Evolutionary conservation across 2,888 invertebrate species (phyloP), one percentile per base, ranked within the genome.

Genomic region (Coelogynopora nodosa): DNA sequence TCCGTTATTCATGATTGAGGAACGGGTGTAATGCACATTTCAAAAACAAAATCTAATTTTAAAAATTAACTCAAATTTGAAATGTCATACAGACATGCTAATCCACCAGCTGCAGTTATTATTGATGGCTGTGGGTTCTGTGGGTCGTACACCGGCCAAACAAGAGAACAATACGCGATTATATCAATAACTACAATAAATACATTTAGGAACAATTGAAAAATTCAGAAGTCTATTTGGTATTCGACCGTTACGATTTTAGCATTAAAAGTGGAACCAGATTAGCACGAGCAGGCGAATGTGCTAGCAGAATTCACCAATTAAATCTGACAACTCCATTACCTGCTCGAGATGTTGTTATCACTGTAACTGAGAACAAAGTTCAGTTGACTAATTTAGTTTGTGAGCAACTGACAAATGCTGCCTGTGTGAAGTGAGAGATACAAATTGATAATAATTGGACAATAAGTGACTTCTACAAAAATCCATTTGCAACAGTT

Each of bases 301-400:
- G 83, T 80, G 80, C 85, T 18, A 31, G 30, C 27, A 0, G n/a
- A 18, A 13, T 26, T 30, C 87, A 88, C 31, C 67, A 67, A 67
- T 31, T 87, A 23, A 31, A n/a, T 2, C 30, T 86, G n/a, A 31
- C 13, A 10, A 87, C 81, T 18, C 88, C 88, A n/a, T 49, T 88
- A 29, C 87, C 87, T 27, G 27, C 88, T 5, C 88, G 88, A 30
- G 74, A 87, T 67, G 81, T 87, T 13, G 85, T 86, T 13, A 86
- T 88, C 26, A 87, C 86, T 30, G 87, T 88, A 18, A 87, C 88
- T 0, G 84, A 84, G 49, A 88, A 88, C 31, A 88, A 87, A 81
- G 31, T 67, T 0, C 88, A 88, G 82, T 82, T 88, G 67, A 88
- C 87, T 31, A 87, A 86, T 30, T 23, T 88, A 1, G 88, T 88